phyloP scores from a whole-genome alignment of 2,888 invertebrate species.

The Seira sanloemensis region DNA sequence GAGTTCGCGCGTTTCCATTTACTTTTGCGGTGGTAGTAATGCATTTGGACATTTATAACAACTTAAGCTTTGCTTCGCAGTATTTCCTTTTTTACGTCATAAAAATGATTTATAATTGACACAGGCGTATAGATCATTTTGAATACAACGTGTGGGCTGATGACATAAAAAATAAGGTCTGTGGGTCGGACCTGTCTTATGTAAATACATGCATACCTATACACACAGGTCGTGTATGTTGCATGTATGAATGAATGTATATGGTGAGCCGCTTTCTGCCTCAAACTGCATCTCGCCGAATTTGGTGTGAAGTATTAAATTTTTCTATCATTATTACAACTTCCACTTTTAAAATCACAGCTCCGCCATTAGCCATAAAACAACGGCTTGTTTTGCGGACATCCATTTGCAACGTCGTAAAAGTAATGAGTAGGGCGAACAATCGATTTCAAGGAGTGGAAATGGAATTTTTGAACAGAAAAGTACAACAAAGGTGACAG shows the following conservation, averaged over 20 bases:
- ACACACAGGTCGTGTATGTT: no score
- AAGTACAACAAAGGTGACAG: slow-evolving; percentile 13
- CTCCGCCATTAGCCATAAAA: not conserved
- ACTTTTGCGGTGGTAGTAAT: not conserved
- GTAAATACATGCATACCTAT: no score
- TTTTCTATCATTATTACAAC: not conserved
- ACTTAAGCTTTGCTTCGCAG: not conserved
- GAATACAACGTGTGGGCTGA: slow-evolving; percentile 1
- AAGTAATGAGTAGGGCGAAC: not conserved
- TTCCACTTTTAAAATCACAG: not conserved
- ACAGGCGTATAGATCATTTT: slow-evolving; percentile 1
- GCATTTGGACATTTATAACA: no score
- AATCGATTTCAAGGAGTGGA: not conserved
- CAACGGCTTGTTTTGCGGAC: not conserved
- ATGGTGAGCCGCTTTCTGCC: no score
- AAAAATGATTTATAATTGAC: slow-evolving; percentile 14
- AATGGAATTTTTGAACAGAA: slow-evolving; percentile 7
- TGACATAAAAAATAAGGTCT: slow-evolving; percentile 8
- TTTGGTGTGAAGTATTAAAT: not conserved
- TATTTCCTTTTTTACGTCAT: not conserved
- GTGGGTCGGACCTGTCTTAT: not conserved
- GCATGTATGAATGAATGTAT: not conserved
- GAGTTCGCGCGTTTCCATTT: not conserved
- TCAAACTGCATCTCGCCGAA: no score
- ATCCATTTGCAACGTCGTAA: not conserved